Percentiles rank a stretch among this genome's conserved stretches.
Conservation (phyloP, 1,140 invertebrate genomes). For the Apis dorsata region DNA sequence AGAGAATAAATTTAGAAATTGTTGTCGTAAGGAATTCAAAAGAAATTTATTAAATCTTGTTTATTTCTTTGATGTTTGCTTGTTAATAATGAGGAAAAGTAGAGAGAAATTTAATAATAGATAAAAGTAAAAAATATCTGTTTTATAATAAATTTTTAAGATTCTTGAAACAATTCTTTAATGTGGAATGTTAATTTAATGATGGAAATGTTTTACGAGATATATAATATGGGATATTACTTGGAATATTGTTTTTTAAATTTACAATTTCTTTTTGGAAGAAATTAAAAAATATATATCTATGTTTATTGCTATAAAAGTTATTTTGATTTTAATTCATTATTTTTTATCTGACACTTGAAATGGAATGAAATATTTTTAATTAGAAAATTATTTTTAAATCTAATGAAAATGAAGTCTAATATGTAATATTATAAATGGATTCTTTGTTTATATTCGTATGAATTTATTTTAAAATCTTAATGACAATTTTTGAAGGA, state of each 20-base stretch:
- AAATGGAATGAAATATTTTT: neutral
- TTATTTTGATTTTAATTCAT: neutral
- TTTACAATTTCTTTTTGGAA: neutral
- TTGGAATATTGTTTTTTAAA: neutral
- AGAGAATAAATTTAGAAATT: neutral
- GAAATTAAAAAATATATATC: neutral
- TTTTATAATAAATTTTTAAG: neutral
- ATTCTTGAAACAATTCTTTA: neutral
- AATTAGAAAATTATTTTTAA: too few species aligned
- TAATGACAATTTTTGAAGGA: too few species aligned
- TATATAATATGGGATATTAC: neutral
- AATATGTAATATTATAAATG: too few species aligned
- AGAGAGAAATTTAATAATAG: neutral
- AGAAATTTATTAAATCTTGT: neutral
- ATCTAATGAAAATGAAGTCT: too few species aligned
- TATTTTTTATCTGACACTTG: neutral
- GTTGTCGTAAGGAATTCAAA: neutral
- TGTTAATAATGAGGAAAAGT: too few species aligned
- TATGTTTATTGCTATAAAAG: neutral
- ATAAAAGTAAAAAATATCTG: neutral
- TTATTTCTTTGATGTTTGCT: neutral
- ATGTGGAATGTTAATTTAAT: neutral
- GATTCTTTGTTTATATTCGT: too few species aligned
- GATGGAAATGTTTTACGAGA: neutral
- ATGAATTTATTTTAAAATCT: too few species aligned